These are phyloP conservation scores for Siphonodentalium dalli DNA, from an alignment of 2,888 invertebrate species.

Conservation along the genomic window DNA sequence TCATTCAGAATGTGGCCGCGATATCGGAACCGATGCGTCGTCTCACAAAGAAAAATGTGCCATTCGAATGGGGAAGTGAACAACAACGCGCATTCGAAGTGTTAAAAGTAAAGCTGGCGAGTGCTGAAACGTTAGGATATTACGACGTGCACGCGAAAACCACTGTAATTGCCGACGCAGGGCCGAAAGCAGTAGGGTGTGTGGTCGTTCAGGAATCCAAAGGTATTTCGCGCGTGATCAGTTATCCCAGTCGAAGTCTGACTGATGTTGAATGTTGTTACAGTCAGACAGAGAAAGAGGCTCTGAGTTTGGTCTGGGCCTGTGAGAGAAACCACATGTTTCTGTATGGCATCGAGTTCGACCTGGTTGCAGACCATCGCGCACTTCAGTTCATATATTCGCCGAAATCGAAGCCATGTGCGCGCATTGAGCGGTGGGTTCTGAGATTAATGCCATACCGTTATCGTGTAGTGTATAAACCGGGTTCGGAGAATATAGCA, in stretches of 20 bases:
- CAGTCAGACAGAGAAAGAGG: conserved; percentile 1
- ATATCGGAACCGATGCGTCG: conserved; percentile 5
- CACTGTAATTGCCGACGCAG: conserved; percentile 2
- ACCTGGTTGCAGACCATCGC: background rate
- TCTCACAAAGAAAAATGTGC: conserved; percentile 5
- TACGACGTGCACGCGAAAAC: conserved; percentile 7
- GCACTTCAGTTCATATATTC: conserved; percentile 1
- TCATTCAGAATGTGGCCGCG: conserved; percentile 8
- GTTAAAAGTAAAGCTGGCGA: conserved; percentile 1
- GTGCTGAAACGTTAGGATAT: conserved; percentile 6
- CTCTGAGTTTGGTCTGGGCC: background rate
- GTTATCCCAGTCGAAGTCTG: conserved; percentile 4
- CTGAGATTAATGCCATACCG: conserved; percentile 6
- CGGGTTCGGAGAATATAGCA: conserved; percentile 1
- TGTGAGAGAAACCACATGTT: conserved; percentile 5
- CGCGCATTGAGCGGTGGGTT: conserved; percentile 6
- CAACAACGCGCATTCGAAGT: background rate
- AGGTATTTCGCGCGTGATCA: conserved; percentile 1
- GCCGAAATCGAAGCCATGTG: background rate
- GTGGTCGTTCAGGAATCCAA: conserved; percentile 3
- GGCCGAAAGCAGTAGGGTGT: background rate
- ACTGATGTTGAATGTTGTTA: background rate
- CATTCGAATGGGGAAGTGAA: conserved; percentile 1
- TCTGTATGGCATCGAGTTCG: conserved; percentile 6
- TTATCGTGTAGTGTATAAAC: conserved; percentile 1